A percentile compares a stretch with the other conserved stretches of the same genome.
phyloP scores from a whole-genome alignment of 2,113 vertebrate genomes.

The Spilogale gracilis region DNA sequence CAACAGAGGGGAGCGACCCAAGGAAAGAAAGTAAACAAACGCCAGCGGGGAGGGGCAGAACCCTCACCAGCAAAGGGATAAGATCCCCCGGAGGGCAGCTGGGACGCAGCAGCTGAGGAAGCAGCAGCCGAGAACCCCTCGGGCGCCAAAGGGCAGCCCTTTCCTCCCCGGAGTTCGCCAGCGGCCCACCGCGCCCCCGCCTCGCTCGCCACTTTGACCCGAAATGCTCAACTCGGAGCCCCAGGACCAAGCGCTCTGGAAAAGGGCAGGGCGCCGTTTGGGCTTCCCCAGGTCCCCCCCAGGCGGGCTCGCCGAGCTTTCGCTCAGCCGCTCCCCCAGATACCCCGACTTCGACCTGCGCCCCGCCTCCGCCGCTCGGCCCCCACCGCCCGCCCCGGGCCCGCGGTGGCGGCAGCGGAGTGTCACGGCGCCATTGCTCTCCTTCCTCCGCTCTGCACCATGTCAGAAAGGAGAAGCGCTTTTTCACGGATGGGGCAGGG shows the following conservation, averaged over 20 bases:
- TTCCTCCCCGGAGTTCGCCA: slow-evolving; percentile 31
- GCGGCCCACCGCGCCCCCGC: slow-evolving; percentile 72
- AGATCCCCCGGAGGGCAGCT: neutral
- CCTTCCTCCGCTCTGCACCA: slow-evolving; percentile 85
- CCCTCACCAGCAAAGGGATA: neutral
- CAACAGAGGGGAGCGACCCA: slow-evolving; percentile 17
- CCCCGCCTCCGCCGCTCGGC: slow-evolving; percentile 83
- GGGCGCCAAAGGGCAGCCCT: slow-evolving; percentile 61
- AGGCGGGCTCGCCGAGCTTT: neutral
- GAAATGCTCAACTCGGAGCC: slow-evolving; percentile 48
- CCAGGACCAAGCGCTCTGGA: neutral
- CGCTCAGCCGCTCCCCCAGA: slow-evolving; percentile 35
- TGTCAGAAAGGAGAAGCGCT: slow-evolving; percentile 83
- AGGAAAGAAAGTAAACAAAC: slow-evolving; percentile 81
- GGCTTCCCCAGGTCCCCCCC: neutral
- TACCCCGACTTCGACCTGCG: slow-evolving; percentile 87
- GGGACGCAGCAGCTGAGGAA: neutral
- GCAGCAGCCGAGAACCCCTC: neutral
- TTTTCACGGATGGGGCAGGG: slow-evolving; percentile 54
- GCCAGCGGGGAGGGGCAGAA: slow-evolving; percentile 51
- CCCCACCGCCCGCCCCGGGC: slow-evolving; percentile 83
- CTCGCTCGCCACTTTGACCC: slow-evolving; percentile 50
- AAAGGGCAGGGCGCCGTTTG: neutral
- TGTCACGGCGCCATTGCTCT: slow-evolving; percentile 95
- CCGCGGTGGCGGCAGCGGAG: slow-evolving; percentile 80